Evolutionary conservation across 2,113 vertebrate species (phyloP), one percentile per base, ranked within the genome.

Genomic region (Notarius quadriscutis): DNA sequence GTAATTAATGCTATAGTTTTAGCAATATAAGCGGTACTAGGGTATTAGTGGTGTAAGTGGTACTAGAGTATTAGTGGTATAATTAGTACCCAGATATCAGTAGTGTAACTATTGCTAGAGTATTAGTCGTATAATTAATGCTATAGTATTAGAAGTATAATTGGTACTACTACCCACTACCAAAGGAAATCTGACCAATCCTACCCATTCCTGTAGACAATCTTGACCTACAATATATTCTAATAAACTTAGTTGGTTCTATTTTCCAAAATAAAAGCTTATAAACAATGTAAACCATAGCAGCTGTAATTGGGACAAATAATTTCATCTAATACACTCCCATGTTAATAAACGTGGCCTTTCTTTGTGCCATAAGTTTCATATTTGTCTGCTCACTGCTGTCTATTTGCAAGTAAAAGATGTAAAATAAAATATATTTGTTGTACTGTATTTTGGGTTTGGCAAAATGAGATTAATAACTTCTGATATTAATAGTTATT

Each of bases 381-480:
- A 12, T 1, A 2, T 65, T 10, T 10, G 25, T 10, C 63, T 65
- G 67, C 4, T 27, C 27, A 30, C 67, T 69, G 5, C 27, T 69
- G 0, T 69, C 27, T 72, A 15, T 41, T 41, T 41, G 30, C 2
- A 30, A 67, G 15, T 14, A 67, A 27, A 67, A 27, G 12, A 27
- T 63, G 18, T 58, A 25, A 27, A 27, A 14, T 60, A 60, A 60
- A 9, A 9, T 65, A 8, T n/a, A 11, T 8, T 87, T 91, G 91
- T 91, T 92, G 85, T 63, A 85, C 90, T 90, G 87, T 89, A 90
- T 87, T 91, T 92, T 90, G 88, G 89, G 87, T 92, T 91, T 88
- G 88, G 60, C 88, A 63, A 53, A 58, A 14, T 17, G 12, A 58
- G 15, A 17, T 58, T 58, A 58, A 58, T 8, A 53, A 53, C 51